These are phyloP conservation scores for Pantherophis vulpinus DNA, from an alignment of 2,797 vertebrate species.

Conservation along the genomic window DNA sequence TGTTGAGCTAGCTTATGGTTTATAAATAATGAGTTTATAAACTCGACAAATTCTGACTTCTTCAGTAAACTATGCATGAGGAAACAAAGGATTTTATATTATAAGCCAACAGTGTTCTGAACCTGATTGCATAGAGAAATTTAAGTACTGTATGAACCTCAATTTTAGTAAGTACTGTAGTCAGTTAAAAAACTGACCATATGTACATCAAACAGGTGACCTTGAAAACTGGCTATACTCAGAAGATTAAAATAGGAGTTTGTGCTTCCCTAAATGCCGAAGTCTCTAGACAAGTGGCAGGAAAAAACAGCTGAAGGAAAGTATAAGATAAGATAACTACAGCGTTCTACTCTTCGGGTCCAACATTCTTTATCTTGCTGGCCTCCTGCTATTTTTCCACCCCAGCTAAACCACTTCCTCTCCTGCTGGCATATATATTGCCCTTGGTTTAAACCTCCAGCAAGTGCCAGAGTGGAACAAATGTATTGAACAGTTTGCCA, in stretches of 20 bases:
- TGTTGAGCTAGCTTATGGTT: not conserved
- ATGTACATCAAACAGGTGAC: not conserved
- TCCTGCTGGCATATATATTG: constrained; percentile 45
- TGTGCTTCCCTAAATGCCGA: constrained; percentile 40
- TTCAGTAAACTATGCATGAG: not conserved
- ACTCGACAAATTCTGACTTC: not conserved
- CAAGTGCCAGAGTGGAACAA: constrained; percentile 32
- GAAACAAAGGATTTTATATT: not conserved
- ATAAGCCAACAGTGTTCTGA: not conserved
- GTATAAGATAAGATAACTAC: constrained; percentile 54
- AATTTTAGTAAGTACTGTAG: not conserved
- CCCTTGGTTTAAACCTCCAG: constrained; percentile 20
- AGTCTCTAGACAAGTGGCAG: constrained; percentile 30
- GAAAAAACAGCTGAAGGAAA: constrained; percentile 61
- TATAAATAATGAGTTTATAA: not conserved
- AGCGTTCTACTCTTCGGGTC: constrained; percentile 40
- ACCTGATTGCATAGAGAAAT: not conserved
- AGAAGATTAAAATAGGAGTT: constrained; percentile 24
- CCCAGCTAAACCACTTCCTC: constrained; percentile 60
- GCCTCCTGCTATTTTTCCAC: constrained; percentile 57
- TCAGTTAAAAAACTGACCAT: not conserved
- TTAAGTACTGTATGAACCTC: not conserved
- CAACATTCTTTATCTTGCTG: constrained; percentile 58
- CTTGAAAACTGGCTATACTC: constrained; percentile 27
- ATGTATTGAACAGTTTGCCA: constrained; percentile 20